Conservation (phyloP, 2,888 invertebrate species). For the Beris chalybata region DNA sequence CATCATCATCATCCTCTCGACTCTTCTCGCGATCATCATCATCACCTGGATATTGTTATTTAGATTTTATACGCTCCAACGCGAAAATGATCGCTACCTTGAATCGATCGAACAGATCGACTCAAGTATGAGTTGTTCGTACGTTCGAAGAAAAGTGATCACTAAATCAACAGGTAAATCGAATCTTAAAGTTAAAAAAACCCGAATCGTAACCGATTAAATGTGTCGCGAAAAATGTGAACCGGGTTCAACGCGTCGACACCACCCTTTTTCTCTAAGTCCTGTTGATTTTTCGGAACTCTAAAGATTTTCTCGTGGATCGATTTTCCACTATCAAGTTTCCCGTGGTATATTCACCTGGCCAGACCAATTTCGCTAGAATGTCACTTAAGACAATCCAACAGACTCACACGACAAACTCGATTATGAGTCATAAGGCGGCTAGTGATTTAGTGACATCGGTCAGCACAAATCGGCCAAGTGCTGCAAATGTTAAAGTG, state of each 20-base stretch:
- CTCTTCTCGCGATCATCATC: slow-evolving; percentile 5
- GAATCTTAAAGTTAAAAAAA: too few relatives aligned
- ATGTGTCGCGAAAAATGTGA: neutral
- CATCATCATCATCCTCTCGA: slow-evolving; percentile 5
- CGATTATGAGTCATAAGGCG: slow-evolving; percentile 40
- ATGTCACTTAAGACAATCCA: slow-evolving; percentile 39
- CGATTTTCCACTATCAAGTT: too few relatives aligned
- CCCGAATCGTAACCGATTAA: neutral
- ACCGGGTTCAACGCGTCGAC: neutral
- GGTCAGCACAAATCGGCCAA: slow-evolving; percentile 34
- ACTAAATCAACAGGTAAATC: too few relatives aligned
- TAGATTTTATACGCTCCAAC: neutral
- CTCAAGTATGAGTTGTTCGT: too few relatives aligned
- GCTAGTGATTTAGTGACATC: slow-evolving; percentile 44
- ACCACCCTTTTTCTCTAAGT: neutral
- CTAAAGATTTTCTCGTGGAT: too few relatives aligned
- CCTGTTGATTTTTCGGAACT: neutral
- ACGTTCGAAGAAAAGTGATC: too few relatives aligned
- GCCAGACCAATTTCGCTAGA: neutral
- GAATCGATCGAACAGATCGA: too few relatives aligned
- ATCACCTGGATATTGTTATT: slow-evolving; percentile 8
- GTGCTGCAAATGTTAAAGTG: slow-evolving; percentile 24
- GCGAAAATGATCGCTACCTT: too few relatives aligned
- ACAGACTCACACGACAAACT: slow-evolving; percentile 32
- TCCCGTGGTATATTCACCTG: too few relatives aligned